Conservation (phyloP, 2,113 vertebrate species). For the Pan paniscus region DNA sequence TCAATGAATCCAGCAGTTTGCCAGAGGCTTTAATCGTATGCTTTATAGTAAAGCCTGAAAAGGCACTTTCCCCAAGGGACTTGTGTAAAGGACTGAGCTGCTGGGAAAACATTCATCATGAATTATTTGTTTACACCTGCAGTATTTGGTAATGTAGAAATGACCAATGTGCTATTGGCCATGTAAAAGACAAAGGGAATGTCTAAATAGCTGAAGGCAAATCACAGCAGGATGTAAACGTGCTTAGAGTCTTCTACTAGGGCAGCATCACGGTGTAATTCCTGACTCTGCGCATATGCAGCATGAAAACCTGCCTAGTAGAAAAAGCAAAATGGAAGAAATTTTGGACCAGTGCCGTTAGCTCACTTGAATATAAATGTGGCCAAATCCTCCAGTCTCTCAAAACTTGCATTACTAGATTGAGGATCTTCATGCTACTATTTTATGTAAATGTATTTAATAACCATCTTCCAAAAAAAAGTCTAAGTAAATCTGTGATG, state of each 20-base stretch:
- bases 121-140: neutral
- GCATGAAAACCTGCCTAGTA: neutral
- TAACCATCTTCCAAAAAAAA: slow-evolving; percentile 48
- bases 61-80: neutral
- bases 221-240: neutral
- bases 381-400: neutral
- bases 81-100: neutral
- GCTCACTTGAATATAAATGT: neutral
- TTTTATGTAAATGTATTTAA: slow-evolving; percentile 16
- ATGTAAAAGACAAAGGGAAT: neutral
- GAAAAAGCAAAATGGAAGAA: neutral
- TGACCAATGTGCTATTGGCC: neutral
- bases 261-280: fast-evolving
- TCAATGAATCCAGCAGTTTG: neutral
- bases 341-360: neutral
- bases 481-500: slow-evolving; percentile 58
- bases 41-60: neutral
- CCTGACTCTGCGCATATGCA: neutral
- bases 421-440: neutral
- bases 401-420: slow-evolving; percentile 15
- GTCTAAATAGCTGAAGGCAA: neutral
- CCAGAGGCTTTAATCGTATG: neutral
- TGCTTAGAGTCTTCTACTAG: neutral
- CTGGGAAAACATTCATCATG: neutral
- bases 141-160: neutral